Evolutionary conservation across 1,140 invertebrate species (phyloP).

Genomic region (Diplogasteroides magnus): DNA sequence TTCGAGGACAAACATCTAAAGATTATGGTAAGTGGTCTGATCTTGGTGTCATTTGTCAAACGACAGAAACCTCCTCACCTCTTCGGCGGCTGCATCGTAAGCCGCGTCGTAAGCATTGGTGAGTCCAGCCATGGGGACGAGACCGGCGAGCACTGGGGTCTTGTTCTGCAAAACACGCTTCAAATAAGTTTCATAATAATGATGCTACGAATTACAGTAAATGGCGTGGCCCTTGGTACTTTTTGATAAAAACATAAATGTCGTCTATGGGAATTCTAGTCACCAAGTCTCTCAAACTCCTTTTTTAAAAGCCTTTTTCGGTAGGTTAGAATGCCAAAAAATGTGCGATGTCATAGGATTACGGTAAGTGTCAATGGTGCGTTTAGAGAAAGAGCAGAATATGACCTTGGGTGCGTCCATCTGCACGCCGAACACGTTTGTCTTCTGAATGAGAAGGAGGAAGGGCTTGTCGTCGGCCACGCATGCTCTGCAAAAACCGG

Average conservation of each 20-base stretch:
- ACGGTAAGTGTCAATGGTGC: too few species aligned
- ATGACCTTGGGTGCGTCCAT: slow-evolving; percentile 25
- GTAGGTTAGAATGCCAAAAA: too few species aligned
- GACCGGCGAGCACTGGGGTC: slow-evolving; percentile 43
- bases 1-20: slow-evolving; percentile 47
- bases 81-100: slow-evolving; percentile 77
- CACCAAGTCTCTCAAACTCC: too few species aligned
- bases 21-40: neutral
- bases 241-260: too few species aligned
- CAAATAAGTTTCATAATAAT: slow-evolving; percentile 1
- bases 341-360: too few species aligned
- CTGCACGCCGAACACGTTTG: slow-evolving; percentile 57
- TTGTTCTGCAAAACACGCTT: slow-evolving; percentile 21
- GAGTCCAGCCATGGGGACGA: slow-evolving; percentile 76
- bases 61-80: slow-evolving; percentile 62
- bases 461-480: slow-evolving; percentile 63
- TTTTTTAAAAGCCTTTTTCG: too few species aligned
- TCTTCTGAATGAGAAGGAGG: slow-evolving; percentile 81
- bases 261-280: too few species aligned
- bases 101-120: slow-evolving; percentile 82
- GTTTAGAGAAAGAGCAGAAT: neutral
- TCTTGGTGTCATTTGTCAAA: neutral
- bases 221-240: too few species aligned
- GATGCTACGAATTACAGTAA: too few species aligned
- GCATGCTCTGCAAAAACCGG: slow-evolving; percentile 42